Percentiles rank a stretch among this genome's conserved stretches.
Evolutionary conservation across 2,888 invertebrate genomes (phyloP).

Genomic region (Agrypnus murinus): DNA sequence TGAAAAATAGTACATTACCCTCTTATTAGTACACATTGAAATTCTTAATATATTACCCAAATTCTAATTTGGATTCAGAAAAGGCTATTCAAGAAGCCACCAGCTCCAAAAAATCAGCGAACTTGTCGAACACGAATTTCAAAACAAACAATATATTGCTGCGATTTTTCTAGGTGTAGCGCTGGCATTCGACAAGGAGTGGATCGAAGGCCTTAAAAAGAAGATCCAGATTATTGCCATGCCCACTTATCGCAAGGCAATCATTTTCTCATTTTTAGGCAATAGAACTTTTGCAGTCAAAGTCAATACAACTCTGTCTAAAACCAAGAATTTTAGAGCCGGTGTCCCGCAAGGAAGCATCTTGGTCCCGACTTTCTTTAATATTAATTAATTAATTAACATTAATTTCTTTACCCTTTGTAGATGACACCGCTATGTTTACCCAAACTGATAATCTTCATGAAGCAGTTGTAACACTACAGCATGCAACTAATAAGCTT

Average conservation of each 20-base stretch:
- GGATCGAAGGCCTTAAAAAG: too few species aligned
- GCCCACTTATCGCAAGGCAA: neutral
- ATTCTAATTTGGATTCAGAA: too few species aligned
- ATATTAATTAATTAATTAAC: slow-evolving; percentile 34
- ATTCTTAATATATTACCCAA: neutral
- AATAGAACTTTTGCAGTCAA: too few species aligned
- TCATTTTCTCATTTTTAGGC: slow-evolving; percentile 12
- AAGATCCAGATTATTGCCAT: neutral
- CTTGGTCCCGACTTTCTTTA: slow-evolving; percentile 51
- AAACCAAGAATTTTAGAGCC: neutral
- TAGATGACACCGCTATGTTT: slow-evolving; percentile 47
- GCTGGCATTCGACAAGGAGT: slow-evolving; percentile 3
- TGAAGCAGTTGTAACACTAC: slow-evolving; percentile 2
- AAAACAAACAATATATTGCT: slow-evolving; percentile 6
- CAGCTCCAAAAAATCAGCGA: slow-evolving; percentile 15
- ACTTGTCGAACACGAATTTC: neutral
- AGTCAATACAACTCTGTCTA: too few species aligned
- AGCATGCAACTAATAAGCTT: slow-evolving; percentile 10
- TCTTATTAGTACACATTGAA: too few species aligned
- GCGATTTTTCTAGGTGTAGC: slow-evolving; percentile 4
- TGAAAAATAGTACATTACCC: too few species aligned
- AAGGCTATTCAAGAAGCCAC: neutral
- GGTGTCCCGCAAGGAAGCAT: too few species aligned
- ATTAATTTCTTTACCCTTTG: slow-evolving; percentile 46
- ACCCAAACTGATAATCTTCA: neutral